Percentiles rank a stretch among this genome's conserved stretches.
Evolutionary conservation across 2,888 invertebrate species (phyloP).

Genomic region (Steinernema hermaphroditum): DNA sequence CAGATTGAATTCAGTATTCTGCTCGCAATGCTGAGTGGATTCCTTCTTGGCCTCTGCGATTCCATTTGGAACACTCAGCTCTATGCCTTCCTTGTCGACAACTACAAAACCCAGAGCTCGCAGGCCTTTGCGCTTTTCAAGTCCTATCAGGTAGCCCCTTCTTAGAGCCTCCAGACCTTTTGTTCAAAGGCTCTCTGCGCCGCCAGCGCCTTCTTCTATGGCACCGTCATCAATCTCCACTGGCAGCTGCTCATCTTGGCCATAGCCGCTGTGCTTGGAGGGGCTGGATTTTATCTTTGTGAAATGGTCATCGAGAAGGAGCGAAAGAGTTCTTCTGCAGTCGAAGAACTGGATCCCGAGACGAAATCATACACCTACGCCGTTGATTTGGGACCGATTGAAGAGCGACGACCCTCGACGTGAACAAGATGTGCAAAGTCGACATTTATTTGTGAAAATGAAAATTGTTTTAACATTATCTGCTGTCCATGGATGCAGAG

Average conservation of each 20-base stretch:
- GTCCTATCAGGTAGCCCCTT: constrained; percentile 78
- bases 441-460: no score
- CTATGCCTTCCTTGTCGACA: constrained; percentile 85
- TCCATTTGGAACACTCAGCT: constrained; percentile 91
- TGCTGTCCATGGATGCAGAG: no score
- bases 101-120: constrained; percentile 81
- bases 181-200: constrained; percentile 68
- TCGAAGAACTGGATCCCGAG: no score
- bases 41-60: constrained; percentile 90
- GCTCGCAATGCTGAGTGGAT: constrained; percentile 84
- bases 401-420: no score
- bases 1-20: constrained; percentile 70
- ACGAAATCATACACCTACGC: no score
- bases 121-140: constrained; percentile 97
- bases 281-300: neutral
- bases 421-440: no score
- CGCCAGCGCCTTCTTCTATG: constrained; percentile 69
- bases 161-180: constrained; percentile 11
- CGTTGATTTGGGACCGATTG: no score
- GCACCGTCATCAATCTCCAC: constrained; percentile 66
- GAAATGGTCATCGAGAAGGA: neutral
- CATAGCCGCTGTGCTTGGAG: constrained; percentile 38
- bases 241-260: constrained; percentile 69
- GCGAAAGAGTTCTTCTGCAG: no score
- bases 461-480: no score